A percentile compares a stretch with the other conserved stretches of the same genome.
phyloP scores from a whole-genome alignment of 37 sponge, comb jelly and placozoan genomes.

The Spongilla lacustris region DNA sequence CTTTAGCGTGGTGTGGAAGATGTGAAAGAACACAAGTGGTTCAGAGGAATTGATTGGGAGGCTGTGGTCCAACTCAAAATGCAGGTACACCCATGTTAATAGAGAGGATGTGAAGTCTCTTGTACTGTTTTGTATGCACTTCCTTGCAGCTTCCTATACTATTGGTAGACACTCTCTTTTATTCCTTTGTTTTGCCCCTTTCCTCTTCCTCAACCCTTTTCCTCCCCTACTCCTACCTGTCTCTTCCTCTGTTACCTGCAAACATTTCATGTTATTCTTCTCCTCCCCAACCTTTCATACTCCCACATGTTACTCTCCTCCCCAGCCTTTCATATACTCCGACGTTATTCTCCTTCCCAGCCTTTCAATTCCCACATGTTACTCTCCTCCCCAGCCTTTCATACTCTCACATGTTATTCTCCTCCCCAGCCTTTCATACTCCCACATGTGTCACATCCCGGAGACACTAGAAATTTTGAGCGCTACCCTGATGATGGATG shows the following conservation, averaged over 20 bases:
- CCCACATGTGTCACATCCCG: slow-evolving; percentile 80
- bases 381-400: slow-evolving; percentile 77
- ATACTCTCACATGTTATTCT: slow-evolving; percentile 87
- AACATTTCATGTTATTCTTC: neutral
- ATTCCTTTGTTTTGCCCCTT: slow-evolving; percentile 6
- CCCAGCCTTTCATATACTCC: slow-evolving; percentile 87
- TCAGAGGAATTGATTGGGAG: slow-evolving; percentile 89
- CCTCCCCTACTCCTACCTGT: slow-evolving; percentile 4
- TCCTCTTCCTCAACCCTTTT: slow-evolving; percentile 2
- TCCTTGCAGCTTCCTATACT: neutral
- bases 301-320: no score
- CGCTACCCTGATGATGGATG: slow-evolving; percentile 92
- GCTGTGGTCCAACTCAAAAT: slow-evolving; percentile 54
- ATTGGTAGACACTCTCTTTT: neutral
- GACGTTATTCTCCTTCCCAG: no score
- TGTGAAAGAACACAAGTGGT: slow-evolving; percentile 93
- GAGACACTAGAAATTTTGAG: slow-evolving; percentile 95
- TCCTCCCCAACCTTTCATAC: no score
- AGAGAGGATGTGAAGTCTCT: no score
- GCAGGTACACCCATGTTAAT: neutral
- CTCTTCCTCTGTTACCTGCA: no score
- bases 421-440: slow-evolving; percentile 85
- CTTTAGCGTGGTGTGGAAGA: slow-evolving; percentile 85
- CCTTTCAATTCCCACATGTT: no score
- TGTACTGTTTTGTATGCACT: neutral